Conservation (phyloP, 1,140 invertebrate genomes). For the Druon quercuslanigerum region DNA sequence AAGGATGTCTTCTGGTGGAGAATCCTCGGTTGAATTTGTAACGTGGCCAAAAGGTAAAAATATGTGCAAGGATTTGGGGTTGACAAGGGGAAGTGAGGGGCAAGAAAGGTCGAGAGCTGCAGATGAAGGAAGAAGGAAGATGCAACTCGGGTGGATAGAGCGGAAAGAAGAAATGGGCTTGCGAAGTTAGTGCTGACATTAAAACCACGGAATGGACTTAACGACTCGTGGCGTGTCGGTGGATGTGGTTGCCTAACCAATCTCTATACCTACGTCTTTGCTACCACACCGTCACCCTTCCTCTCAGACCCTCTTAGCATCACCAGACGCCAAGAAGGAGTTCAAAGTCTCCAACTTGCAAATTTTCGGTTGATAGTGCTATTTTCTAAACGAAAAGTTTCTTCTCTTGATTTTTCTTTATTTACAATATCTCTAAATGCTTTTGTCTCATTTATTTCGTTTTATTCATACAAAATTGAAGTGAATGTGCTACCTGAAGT, state of each 20-base stretch:
- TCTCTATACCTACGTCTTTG: conserved; percentile 22
- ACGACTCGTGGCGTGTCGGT: conserved; percentile 51
- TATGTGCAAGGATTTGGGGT: conserved; percentile 47
- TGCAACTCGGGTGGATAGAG: conserved; percentile 45
- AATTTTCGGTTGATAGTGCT: neutral
- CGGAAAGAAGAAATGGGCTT: conserved; percentile 49
- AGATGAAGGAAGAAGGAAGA: conserved; percentile 32
- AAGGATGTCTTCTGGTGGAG: neutral
- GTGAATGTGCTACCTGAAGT: too few relatives aligned
- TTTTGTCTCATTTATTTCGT: too few relatives aligned
- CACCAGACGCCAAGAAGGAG: conserved; percentile 9
- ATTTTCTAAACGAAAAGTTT: conserved; percentile 27
- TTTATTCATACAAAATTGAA: too few relatives aligned
- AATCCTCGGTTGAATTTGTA: conserved; percentile 47
- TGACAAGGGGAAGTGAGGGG: conserved; percentile 43
- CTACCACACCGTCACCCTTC: conserved; percentile 16
- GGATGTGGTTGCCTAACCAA: conserved; percentile 37
- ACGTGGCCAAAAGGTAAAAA: conserved; percentile 50
- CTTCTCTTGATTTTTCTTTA: too few relatives aligned
- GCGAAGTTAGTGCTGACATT: conserved; percentile 57
- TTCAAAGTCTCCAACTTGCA: conserved; percentile 8
- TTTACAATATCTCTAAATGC: too few relatives aligned
- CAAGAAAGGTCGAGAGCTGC: conserved; percentile 15
- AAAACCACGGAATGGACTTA: conserved; percentile 50
- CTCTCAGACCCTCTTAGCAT: conserved; percentile 33